These are phyloP conservation scores for Callinectes sapidus DNA, from an alignment of 2,888 invertebrate species.

Conservation along the genomic window DNA sequence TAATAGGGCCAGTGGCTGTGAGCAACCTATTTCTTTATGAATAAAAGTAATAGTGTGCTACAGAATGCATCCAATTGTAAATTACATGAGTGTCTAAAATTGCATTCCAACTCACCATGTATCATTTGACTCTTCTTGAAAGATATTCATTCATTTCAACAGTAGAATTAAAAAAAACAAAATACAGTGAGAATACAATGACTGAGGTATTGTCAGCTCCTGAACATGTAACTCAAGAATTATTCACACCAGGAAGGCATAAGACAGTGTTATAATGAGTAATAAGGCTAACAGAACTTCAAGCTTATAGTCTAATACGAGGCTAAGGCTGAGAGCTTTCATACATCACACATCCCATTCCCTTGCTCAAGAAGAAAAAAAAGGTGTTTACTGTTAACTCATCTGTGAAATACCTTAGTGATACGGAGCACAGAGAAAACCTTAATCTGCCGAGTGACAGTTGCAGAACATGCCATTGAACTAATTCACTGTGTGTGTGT, in stretches of 20 bases:
- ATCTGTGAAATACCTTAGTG: neutral
- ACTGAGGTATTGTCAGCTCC: neutral
- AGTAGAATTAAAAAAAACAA: neutral
- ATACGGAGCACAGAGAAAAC: neutral
- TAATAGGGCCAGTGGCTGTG: neutral
- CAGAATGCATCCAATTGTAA: neutral
- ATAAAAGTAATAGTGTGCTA: neutral
- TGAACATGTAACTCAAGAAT: neutral
- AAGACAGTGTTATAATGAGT: too few relatives aligned
- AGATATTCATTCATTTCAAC: neutral
- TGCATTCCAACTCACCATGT: neutral
- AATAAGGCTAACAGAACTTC: neutral
- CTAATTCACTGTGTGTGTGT: neutral
- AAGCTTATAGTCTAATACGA: neutral
- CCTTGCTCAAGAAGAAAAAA: neutral
- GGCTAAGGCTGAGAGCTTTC: neutral
- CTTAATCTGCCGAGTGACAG: neutral
- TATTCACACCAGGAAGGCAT: neutral
- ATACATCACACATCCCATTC: neutral
- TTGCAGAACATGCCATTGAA: neutral
- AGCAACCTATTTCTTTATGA: neutral
- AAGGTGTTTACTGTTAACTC: neutral
- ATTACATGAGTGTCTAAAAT: constrained; percentile 6
- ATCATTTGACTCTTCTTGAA: neutral
- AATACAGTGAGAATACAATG: neutral